phyloP scores from a whole-genome alignment of 92 coral and sea anemone genomes.

The Parazoanthus swiftii region DNA sequence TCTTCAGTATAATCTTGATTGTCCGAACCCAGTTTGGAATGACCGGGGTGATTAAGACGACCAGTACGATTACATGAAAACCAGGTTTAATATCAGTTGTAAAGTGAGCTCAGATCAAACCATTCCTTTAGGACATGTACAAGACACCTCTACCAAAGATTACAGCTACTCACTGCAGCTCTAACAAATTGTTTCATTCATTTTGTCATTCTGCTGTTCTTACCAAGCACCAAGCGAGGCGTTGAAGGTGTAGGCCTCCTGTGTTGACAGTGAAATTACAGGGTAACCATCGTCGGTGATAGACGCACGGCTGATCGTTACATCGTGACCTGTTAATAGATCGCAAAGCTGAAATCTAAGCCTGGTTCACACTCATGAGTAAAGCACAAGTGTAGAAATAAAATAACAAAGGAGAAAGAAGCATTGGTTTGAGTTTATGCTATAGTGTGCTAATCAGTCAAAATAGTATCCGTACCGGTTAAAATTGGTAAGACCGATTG shows the following conservation, averaged over 20 bases:
- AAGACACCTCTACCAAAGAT: no score
- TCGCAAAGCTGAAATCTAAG: background rate
- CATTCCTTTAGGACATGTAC: no score
- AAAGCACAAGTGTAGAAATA: background rate
- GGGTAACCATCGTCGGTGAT: conserved; percentile 95
- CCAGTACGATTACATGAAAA: no score
- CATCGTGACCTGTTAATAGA: conserved; percentile 67
- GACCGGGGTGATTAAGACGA: no score
- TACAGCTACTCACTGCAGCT: no score
- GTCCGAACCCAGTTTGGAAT: no score
- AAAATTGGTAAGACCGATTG: conserved; percentile 83
- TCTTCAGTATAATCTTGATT: no score
- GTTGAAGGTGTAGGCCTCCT: conserved; percentile 88
- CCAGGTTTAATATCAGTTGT: no score
- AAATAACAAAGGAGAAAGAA: background rate
- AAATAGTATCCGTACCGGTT: conserved; percentile 52
- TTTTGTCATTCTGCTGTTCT: conserved; percentile 35
- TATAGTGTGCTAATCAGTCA: background rate
- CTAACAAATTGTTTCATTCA: background rate
- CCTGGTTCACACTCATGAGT: background rate
- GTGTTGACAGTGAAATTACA: conserved; percentile 87
- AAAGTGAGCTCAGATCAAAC: no score
- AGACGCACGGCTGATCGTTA: conserved; percentile 90
- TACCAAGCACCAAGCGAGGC: conserved; percentile 88
- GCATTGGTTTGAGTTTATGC: background rate